phyloP scores from a whole-genome alignment of 2,113 vertebrate genomes.

The Podarcis raffonei region DNA sequence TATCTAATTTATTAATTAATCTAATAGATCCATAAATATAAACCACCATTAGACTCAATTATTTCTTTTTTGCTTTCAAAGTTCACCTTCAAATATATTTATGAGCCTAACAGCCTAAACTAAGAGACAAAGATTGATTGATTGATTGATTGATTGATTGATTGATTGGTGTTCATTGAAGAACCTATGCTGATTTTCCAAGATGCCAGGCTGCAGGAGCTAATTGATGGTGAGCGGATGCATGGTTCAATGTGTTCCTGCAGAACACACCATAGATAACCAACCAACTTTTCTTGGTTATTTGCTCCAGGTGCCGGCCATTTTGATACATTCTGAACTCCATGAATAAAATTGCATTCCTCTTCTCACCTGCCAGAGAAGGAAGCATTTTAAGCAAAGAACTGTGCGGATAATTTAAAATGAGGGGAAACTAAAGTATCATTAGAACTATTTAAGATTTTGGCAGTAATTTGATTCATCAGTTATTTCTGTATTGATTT shows the following conservation, averaged over 20 bases:
- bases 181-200: not conserved
- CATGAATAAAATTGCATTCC: not conserved
- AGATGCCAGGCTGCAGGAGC: not conserved
- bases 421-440: not conserved
- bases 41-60: slow-evolving; percentile 27
- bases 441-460: not conserved
- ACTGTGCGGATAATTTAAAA: not conserved
- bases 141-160: too few relatives aligned
- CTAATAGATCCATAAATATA: not conserved
- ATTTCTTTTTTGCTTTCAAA: slow-evolving; percentile 22
- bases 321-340: not conserved
- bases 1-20: too few relatives aligned
- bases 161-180: not conserved
- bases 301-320: not conserved
- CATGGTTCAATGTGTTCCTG: not conserved
- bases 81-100: not conserved
- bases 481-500: not conserved
- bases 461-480: not conserved
- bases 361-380: not conserved
- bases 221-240: not conserved
- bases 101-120: not conserved
- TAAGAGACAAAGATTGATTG: not conserved
- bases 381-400: not conserved
- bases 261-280: accelerated
- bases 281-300: accelerated